Conservation (phyloP, 2,888 invertebrate species). For the Sphaeridia pumilis region DNA sequence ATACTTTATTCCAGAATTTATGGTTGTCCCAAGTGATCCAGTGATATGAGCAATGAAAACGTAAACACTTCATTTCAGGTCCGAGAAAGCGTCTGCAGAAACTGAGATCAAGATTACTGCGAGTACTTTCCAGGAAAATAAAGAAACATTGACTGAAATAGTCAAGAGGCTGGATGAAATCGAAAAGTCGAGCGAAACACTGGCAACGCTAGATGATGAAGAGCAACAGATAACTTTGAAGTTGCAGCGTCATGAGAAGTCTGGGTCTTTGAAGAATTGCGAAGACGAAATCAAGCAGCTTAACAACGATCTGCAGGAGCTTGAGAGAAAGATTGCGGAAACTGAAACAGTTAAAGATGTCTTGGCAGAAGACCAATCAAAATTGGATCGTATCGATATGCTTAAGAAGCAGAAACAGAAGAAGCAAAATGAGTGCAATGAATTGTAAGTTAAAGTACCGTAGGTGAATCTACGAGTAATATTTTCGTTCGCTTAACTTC, state of each 20-base stretch:
- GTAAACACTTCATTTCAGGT: too few species aligned
- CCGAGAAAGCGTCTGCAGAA: conserved; percentile 51
- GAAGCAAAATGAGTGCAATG: conserved; percentile 27
- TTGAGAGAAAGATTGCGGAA: conserved; percentile 52
- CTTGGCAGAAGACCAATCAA: conserved; percentile 62
- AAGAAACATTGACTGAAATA: conserved; percentile 47
- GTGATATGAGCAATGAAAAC: too few species aligned
- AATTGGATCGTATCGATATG: conserved; percentile 65
- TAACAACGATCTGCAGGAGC: conserved; percentile 52
- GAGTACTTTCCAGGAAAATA: conserved; percentile 46
- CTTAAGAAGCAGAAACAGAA: conserved; percentile 23
- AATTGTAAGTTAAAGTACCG: conserved; percentile 24
- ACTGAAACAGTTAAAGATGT: conserved; percentile 46
- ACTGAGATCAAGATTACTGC: conserved; percentile 54
- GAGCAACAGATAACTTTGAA: conserved; percentile 48
- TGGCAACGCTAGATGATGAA: conserved; percentile 57
- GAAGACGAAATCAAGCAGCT: conserved; percentile 61
- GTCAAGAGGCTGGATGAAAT: conserved; percentile 47
- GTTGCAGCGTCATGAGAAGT: conserved; percentile 23
- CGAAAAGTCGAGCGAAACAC: conserved; percentile 23
- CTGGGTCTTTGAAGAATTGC: conserved; percentile 23
- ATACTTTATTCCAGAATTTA: too few species aligned
- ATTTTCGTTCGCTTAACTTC: too few species aligned
- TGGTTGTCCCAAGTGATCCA: too few species aligned
- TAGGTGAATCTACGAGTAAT: too few species aligned